Conservation (phyloP, 2,888 invertebrate genomes). For the Aphidoletes aphidimyza region DNA sequence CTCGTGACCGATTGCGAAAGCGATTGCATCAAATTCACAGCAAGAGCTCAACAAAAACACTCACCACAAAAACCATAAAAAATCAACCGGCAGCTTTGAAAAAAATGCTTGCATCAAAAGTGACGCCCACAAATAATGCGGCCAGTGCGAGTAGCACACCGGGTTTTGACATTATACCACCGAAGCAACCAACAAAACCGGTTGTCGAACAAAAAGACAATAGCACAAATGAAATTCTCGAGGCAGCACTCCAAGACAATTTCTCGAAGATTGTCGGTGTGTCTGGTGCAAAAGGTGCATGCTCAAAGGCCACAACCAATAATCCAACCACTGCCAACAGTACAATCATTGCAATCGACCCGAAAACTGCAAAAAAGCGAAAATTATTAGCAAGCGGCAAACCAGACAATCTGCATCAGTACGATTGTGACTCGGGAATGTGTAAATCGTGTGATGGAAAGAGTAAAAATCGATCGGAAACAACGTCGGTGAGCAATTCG, state of each 20-base stretch:
- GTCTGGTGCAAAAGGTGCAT: neutral
- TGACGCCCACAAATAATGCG: neutral
- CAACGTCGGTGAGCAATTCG: conserved; percentile 61
- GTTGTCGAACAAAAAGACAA: conserved; percentile 44
- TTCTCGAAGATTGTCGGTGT: neutral
- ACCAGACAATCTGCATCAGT: neutral
- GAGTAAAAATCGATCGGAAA: conserved; percentile 58
- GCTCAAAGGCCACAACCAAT: neutral
- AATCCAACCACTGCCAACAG: conserved; percentile 7
- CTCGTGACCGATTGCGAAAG: conserved; percentile 65
- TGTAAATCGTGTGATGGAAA: neutral
- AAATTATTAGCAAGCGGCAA: neutral
- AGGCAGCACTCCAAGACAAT: neutral
- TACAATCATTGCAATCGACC: neutral
- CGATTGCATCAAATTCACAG: conserved; percentile 62
- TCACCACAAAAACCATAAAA: conserved; percentile 56
- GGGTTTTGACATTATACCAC: neutral
- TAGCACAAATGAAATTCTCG: conserved; percentile 25
- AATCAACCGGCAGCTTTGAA: conserved; percentile 56
- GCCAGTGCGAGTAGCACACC: neutral
- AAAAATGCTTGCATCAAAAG: conserved; percentile 54
- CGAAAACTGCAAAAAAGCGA: conserved; percentile 35
- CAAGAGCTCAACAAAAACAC: conserved; percentile 56
- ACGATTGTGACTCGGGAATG: neutral
- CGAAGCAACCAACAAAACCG: neutral